Evolutionary conservation across 2,113 vertebrate species (phyloP).

Genomic region (Haemorhous mexicanus): DNA sequence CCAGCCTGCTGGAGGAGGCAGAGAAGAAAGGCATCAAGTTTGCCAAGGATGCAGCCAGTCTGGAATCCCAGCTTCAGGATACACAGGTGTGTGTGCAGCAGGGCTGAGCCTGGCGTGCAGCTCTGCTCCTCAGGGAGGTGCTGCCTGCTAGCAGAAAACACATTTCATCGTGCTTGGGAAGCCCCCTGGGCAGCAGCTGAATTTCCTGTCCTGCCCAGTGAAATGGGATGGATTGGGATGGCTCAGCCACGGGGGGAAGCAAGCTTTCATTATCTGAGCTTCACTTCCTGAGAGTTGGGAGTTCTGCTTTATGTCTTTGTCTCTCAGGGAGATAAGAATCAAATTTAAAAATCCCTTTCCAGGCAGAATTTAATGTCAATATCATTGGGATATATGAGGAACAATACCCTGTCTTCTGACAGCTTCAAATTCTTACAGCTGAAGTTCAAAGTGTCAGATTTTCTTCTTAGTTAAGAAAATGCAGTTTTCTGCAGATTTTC

Average conservation of each 20-base stretch:
- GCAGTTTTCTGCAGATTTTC: not conserved
- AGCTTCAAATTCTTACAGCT: not conserved
- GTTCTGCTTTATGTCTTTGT: not conserved
- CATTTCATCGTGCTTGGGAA: not conserved
- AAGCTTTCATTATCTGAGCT: not conserved
- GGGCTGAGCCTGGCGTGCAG: not conserved
- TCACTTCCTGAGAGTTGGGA: not conserved
- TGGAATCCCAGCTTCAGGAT: slow-evolving; percentile 94
- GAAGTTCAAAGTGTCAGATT: not conserved
- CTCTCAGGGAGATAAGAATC: not conserved
- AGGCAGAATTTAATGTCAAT: not conserved
- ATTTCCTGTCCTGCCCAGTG: not conserved
- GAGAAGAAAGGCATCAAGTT: slow-evolving; percentile 96
- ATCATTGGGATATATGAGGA: not conserved
- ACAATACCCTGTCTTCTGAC: not conserved
- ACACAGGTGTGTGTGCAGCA: slow-evolving; percentile 79
- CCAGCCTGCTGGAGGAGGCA: slow-evolving; percentile 87
- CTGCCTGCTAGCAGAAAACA: not conserved
- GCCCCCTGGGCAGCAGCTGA: not conserved
- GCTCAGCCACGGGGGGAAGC: not conserved
- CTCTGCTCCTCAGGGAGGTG: not conserved
- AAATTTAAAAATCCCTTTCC: not conserved
- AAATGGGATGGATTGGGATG: not conserved
- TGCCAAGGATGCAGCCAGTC: slow-evolving; percentile 86
- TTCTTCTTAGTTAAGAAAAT: not conserved